Base-by-base conservation (phyloP, 2,113 vertebrate genomes). In the Gadus macrocephalus region DNA sequence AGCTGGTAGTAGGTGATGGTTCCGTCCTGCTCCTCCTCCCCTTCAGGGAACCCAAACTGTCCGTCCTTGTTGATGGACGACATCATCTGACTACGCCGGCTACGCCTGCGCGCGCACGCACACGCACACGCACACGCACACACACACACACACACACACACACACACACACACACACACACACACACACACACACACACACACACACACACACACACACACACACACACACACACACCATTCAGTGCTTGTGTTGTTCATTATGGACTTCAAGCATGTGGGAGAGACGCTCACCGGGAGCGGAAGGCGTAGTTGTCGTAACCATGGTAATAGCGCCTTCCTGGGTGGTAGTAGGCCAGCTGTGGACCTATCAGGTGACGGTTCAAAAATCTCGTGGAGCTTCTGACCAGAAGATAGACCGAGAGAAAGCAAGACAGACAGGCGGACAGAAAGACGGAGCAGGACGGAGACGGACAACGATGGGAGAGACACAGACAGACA, bases 311-410 rank as follows among this genome's bases (percentile, higher is more conserved):
- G 81, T 79, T 84, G 15, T 89, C 86, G 5, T 87, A 87, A 81
- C 88, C 84, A 0, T 88, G 83, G 74, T 84, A 89, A 74, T 83
- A 89, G 1, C 88, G 69, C 25, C 88, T 77, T 5, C 84, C 65
- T 1, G 88, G 78, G 38, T 87, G 86, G 75, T 87, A 87, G 55
- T 87, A 89, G n/a, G 83, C 79, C 67, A 89, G 62, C 79, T 89
- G 85, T 17, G 85, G 86, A 69, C 85, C 86, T 83, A 89, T 86
- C 83, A 88, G 80, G 77, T 89, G 86, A 19, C 88, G 84, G 86
- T 88, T 89, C 75, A 89, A 74, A 58, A 88, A 87, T 12, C 85
- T 85, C 15, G 76, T 49, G 15, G 86, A 87, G 75, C 84, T 88
- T 88, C 80, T 81, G 80, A 72, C 63, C 60, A 31, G 66, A 80